Evolutionary conservation across 1,140 invertebrate species (phyloP), one percentile per base, ranked within the genome.

Genomic region (Belonocnema kinseyi): DNA sequence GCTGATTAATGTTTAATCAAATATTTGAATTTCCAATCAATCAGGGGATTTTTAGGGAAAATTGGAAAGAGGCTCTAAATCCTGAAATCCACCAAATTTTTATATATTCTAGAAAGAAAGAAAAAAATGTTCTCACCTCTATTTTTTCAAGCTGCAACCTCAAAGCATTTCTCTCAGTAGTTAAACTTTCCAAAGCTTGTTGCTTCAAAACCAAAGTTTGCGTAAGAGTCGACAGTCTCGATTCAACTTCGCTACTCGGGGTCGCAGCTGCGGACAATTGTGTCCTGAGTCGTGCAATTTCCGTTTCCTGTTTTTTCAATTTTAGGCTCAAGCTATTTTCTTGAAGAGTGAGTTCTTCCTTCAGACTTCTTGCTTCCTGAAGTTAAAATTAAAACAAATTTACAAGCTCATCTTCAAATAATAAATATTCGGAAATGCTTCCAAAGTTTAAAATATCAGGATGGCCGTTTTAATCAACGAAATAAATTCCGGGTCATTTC

Each of bases 171-270:
- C 95, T 94, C 83, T 97, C 96, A 1, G 95, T 95, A 46, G 95
- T 96, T 17, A 96, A 90, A 33, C 93, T 92, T 88, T 97, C 96
- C 40, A 97, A 85, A 73, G 94, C 92, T 72, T 94, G 94, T 88
- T 97, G 96, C 85, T 97, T 97, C 76, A 95, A 92, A 73, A 97
- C 96, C 17, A 97, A 90, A 70, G 95, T 96, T 86, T 97, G 95
- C 1, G 96, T 97, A 13, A 97, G 91, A 3, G 93, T 91, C 74
- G 95, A 92, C 3, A 97, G 88, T 78, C 95, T 92, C 11, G 93
- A 92, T 89, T 96, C 95, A 77, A 95, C 84, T 91, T 96, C 94
- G 74, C 87, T 90, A 77, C 92, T 93, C 33, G 93, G 92, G 1
- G 91, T 92, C 11, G 91, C 89, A 78, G 92, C 90, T 21, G 92